A percentile compares a stretch with the other conserved stretches of the same genome.
phyloP scores from a whole-genome alignment of 1,140 invertebrate genomes.

The Heliothis subflexa region DNA sequence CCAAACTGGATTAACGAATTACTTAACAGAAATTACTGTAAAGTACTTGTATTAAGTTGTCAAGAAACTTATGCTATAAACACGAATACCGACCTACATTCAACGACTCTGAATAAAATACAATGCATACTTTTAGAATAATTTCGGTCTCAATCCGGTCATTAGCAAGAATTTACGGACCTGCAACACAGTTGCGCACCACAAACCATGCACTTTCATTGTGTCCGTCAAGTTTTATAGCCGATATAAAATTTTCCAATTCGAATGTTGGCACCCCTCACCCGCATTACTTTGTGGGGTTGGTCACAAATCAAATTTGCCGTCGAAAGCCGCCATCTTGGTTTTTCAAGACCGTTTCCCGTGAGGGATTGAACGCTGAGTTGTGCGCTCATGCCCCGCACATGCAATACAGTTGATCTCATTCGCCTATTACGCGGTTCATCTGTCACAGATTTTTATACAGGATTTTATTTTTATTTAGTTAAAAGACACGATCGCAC shows the following conservation, averaged over 20 bases:
- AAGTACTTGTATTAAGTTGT: no score
- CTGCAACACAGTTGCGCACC: background rate
- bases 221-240: slow-evolving; percentile 69
- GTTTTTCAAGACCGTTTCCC: slow-evolving; percentile 62
- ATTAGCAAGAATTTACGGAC: background rate
- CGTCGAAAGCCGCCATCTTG: slow-evolving; percentile 67
- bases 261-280: slow-evolving; percentile 70
- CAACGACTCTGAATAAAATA: background rate
- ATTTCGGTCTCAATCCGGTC: background rate
- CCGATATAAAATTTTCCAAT: slow-evolving; percentile 78
- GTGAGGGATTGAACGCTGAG: slow-evolving; percentile 53
- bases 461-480: slow-evolving; percentile 11
- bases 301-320: slow-evolving; percentile 72
- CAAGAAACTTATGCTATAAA: no score
- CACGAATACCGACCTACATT: background rate
- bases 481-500: background rate
- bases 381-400: slow-evolving; percentile 50
- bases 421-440: slow-evolving; percentile 30
- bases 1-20: no score
- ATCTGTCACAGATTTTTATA: slow-evolving; percentile 37
- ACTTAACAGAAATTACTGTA: no score
- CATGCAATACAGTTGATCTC: slow-evolving; percentile 39
- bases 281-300: slow-evolving; percentile 58
- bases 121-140: background rate
- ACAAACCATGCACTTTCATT: slow-evolving; percentile 23